These are phyloP conservation scores for Myotis myotis DNA, from an alignment of 2,797 vertebrate genomes.

Conservation along the genomic window DNA sequence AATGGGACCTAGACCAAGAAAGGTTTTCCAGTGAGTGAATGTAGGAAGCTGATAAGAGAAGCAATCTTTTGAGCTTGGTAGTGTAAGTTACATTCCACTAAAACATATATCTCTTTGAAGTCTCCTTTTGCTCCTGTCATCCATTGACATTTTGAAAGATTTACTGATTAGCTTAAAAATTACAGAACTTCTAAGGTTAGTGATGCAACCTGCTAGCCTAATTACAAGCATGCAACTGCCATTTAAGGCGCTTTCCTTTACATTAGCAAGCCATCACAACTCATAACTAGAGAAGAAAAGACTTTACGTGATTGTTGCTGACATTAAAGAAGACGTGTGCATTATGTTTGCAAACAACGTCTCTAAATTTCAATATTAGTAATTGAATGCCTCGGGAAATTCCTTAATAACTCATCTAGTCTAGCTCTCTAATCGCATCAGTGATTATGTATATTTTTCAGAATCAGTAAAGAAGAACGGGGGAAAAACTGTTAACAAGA, in stretches of 20 bases:
- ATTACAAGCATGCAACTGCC: constrained; percentile 9
- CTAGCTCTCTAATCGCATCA: background rate
- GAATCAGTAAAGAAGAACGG: constrained; percentile 20
- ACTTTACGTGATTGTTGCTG: constrained; percentile 35
- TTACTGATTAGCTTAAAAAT: constrained; percentile 66
- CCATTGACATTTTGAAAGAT: constrained; percentile 74
- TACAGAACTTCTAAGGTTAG: constrained; percentile 33
- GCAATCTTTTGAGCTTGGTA: constrained; percentile 39
- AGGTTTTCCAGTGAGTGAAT: constrained; percentile 47
- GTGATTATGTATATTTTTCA: background rate
- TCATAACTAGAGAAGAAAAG: background rate
- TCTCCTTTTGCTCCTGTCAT: constrained; percentile 56
- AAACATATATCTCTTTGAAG: constrained; percentile 47
- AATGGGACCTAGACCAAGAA: background rate
- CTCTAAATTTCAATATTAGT: constrained; percentile 28
- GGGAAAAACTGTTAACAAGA: background rate
- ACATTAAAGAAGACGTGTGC: constrained; percentile 14
- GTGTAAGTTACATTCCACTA: constrained; percentile 26
- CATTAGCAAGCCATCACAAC: constrained; percentile 1
- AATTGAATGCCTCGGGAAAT: constrained; percentile 33
- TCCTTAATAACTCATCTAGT: constrained; percentile 24
- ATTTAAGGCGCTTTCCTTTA: background rate
- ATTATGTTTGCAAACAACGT: constrained; percentile 31
- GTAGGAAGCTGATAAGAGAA: constrained; percentile 76
- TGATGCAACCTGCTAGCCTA: background rate